A percentile compares a stretch with the other conserved stretches of the same genome.
These are phyloP conservation scores for Ptilorrhoa leucosticta DNA, from an alignment of 2,113 vertebrate species.

Conservation along the genomic window DNA sequence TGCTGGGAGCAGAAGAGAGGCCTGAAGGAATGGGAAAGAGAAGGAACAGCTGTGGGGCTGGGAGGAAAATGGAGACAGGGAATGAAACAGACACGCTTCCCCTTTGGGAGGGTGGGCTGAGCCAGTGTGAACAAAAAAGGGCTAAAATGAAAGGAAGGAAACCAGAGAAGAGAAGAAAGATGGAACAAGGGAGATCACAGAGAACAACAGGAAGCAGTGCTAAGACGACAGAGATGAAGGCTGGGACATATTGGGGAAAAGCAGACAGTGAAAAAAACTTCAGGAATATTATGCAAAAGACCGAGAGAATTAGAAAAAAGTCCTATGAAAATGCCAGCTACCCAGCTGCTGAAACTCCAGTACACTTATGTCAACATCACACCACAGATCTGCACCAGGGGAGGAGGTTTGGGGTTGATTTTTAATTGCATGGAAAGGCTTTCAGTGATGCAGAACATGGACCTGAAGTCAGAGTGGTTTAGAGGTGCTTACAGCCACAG, in stretches of 20 bases:
- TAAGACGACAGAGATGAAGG: not conserved
- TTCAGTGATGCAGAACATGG: not conserved
- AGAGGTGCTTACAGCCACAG: not conserved
- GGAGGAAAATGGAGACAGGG: conserved; percentile 4
- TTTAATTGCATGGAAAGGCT: not conserved
- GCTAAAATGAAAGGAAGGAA: conserved; percentile 44
- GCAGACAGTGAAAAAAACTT: not conserved
- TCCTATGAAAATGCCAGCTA: not conserved
- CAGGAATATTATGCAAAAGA: conserved; percentile 10
- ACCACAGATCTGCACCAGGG: not conserved
- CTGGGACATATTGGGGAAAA: not conserved
- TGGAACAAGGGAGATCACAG: conserved; percentile 28
- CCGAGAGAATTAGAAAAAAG: not conserved
- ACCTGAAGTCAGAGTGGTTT: not conserved
- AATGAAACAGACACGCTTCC: conserved; percentile 17
- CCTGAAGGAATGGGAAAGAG: not conserved
- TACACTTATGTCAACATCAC: not conserved
- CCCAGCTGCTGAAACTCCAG: conserved; percentile 27
- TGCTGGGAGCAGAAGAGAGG: not conserved
- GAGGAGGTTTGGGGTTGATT: not conserved
- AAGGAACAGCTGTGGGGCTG: conserved; percentile 32
- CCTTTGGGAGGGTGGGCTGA: conserved; percentile 39
- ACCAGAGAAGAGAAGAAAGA: conserved; percentile 53
- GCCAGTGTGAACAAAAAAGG: not conserved
- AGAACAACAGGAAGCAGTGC: conserved; percentile 5